phyloP scores from a whole-genome alignment of 2,888 invertebrate genomes.

The Platycnemis pennipes region DNA sequence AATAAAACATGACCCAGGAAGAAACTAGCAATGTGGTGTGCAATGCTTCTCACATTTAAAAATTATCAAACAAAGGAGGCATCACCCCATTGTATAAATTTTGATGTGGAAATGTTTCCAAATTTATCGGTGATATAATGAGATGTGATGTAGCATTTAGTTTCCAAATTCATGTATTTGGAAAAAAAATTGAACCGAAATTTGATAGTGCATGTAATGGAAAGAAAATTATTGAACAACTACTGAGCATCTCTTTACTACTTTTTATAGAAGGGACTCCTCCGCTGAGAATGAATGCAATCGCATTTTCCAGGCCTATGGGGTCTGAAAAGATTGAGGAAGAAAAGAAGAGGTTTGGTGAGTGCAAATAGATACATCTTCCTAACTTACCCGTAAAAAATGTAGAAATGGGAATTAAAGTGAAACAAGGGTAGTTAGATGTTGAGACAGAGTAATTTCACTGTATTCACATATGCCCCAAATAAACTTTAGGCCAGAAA shows the following conservation, averaged over 20 bases:
- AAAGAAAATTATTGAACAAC: background rate
- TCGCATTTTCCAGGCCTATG: slow-evolving; percentile 81
- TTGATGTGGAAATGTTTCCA: background rate
- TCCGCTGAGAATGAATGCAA: slow-evolving; percentile 81
- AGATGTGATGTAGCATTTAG: background rate
- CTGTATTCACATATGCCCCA: too few relatives aligned
- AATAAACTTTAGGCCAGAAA: too few relatives aligned
- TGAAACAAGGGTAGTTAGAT: background rate
- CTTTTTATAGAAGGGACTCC: slow-evolving; percentile 79
- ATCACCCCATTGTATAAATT: background rate
- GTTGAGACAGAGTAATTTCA: too few relatives aligned
- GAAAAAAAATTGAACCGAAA: background rate
- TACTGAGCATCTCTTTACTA: slow-evolving; percentile 62
- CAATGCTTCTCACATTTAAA: background rate
- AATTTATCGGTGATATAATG: background rate
- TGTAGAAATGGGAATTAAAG: background rate
- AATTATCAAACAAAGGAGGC: background rate
- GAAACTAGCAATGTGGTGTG: background rate
- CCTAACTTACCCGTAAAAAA: background rate
- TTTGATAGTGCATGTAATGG: background rate
- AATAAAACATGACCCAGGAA: slow-evolving; percentile 8
- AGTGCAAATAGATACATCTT: slow-evolving; percentile 72
- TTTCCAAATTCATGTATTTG: background rate
- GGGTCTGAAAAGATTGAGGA: slow-evolving; percentile 79
- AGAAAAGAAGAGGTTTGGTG: slow-evolving; percentile 81